Evolutionary conservation across 1,140 invertebrate genomes (phyloP), one percentile per base, ranked within the genome.

Genomic region (Drosophila navojoa): DNA sequence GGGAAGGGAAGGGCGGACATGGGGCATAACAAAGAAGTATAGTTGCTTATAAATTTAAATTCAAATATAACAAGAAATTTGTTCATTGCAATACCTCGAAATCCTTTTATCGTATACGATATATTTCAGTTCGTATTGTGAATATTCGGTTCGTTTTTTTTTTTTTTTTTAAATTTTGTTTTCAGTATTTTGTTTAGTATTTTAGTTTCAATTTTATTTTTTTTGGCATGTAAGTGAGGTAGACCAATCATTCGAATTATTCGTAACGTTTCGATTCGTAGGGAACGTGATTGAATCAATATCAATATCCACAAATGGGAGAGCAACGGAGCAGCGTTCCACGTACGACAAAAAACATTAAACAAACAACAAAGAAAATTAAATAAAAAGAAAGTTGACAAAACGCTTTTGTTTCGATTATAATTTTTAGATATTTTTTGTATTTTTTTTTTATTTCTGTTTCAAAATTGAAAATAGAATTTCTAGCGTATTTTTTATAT

Each of bases 281-380:
- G 66, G 80, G 80, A 84, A 84, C 81, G 77, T 76, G 68, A 72
- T 57, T 73, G 63, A 38, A 53, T 63, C 69, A 64, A 53, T 71
- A 78, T 90, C 87, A 64, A 53, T 71, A 78, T 90, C 87, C 89
- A 82, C 79, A 84, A 91, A 64, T 60, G 82, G 79, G 76, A 81
- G 81, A 76, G 84, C 79, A 87, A 78, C 69, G 72, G 81, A 84
- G 92, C 93, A 93, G 93, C 93, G 92, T 93, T 92, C 92, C 93
- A 93, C 92, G 92, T 92, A 92, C 93, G 93, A 90, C 93, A 92
- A 92, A 92, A 92, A 90, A 92, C 92, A 92, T 89, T 79, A 87
- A 87, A 82, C 82, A 86, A 87, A 81, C 82, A 81, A 87, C 82
- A 87, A 87, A 87, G 84, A 87, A 84, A 91, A 91, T 85, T 80